phyloP scores from a whole-genome alignment of 2,888 invertebrate species.

The Caenorhabditis macrosperma region DNA sequence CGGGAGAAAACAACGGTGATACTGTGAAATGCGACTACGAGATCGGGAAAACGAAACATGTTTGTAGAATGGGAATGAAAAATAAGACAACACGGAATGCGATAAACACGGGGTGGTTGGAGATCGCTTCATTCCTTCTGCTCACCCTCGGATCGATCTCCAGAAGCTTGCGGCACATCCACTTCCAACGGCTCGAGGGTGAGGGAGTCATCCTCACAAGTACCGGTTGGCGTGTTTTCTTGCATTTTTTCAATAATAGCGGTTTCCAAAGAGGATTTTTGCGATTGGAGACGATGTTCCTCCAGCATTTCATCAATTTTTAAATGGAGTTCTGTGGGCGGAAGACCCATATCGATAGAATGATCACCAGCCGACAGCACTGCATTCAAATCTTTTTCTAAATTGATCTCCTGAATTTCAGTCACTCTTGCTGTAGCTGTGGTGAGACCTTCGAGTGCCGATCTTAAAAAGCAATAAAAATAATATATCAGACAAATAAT shows the following conservation, averaged over 20 bases:
- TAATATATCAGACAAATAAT: neutral
- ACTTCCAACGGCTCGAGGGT: neutral
- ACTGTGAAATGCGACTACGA: slow-evolving; percentile 36
- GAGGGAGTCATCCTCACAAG: neutral
- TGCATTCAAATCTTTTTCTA: slow-evolving; percentile 27
- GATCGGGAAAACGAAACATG: slow-evolving; percentile 28
- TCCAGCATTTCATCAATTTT: slow-evolving; percentile 9
- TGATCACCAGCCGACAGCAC: neutral
- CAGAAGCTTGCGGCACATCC: neutral
- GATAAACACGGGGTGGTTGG: neutral
- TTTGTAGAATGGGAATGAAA: slow-evolving; percentile 3
- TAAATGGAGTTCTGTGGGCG: neutral
- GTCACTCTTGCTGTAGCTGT: slow-evolving; percentile 49
- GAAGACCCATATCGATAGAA: neutral
- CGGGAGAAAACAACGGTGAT: neutral
- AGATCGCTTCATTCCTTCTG: slow-evolving; percentile 20
- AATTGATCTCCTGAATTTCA: slow-evolving; percentile 38
- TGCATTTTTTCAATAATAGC: slow-evolving; percentile 6
- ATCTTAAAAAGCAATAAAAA: too few relatives aligned
- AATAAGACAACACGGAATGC: slow-evolving; percentile 12
- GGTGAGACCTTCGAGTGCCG: slow-evolving; percentile 3
- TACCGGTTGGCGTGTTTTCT: neutral
- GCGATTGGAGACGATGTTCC: neutral
- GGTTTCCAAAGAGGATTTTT: slow-evolving; percentile 2
- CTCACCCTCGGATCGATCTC: neutral